Conservation (phyloP, 2,113 vertebrate genomes). For the Microcebus griseorufus region DNA sequence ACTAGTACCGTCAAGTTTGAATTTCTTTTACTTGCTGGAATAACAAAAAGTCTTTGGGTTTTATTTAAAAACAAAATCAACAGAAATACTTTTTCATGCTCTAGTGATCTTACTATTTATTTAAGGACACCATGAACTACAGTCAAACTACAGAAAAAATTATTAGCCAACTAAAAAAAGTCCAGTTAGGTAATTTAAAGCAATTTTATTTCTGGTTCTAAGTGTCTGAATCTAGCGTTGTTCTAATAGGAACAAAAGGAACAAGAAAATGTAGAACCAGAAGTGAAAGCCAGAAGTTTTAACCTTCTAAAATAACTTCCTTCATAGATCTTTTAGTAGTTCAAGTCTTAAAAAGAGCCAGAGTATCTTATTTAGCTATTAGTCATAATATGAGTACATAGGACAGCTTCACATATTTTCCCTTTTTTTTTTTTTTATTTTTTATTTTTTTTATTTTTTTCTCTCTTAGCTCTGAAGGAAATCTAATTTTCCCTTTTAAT, state of each 20-base stretch:
- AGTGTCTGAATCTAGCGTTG: neutral
- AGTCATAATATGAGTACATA: neutral
- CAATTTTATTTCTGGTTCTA: slow-evolving; percentile 36
- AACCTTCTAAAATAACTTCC: slow-evolving; percentile 31
- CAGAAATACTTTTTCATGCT: neutral
- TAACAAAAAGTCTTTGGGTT: slow-evolving; percentile 2
- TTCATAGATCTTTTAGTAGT: neutral
- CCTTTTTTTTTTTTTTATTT: too few relatives aligned
- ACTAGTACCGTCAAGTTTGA: slow-evolving; percentile 29
- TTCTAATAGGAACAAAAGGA: slow-evolving; percentile 10
- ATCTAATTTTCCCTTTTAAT: too few relatives aligned
- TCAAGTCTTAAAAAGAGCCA: neutral
- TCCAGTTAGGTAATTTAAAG: neutral
- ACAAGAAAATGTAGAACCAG: neutral
- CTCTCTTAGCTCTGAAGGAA: too few relatives aligned
- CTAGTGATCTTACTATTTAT: neutral
- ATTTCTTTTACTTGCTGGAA: slow-evolving; percentile 37
- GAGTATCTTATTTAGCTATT: neutral
- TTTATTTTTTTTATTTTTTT: too few relatives aligned
- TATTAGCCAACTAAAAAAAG: neutral
- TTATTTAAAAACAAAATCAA: slow-evolving; percentile 19
- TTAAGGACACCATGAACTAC: neutral
- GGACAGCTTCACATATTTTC: neutral
- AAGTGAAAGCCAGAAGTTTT: slow-evolving; percentile 38
- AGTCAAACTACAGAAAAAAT: neutral